These are phyloP conservation scores for Pseudochirops corinnae DNA, from an alignment of 2,797 vertebrate species.

Conservation along the genomic window DNA sequence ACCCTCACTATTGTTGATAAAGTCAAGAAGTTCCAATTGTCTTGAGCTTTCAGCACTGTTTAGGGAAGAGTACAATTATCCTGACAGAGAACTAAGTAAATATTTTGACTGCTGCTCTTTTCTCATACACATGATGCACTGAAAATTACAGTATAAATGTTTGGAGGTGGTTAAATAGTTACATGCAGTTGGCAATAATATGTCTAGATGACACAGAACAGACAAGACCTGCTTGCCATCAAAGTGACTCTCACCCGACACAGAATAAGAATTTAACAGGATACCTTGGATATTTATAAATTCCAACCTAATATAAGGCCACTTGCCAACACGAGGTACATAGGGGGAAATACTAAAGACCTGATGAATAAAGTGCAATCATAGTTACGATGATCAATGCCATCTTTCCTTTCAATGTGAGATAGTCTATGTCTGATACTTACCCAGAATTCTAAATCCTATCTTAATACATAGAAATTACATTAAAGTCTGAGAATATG, in stretches of 20 bases:
- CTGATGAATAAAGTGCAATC: background rate
- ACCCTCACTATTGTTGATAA: constrained; percentile 45
- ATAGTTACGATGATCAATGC: background rate
- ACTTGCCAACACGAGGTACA: background rate
- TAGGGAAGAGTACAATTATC: constrained; percentile 60
- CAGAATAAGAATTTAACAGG: constrained; percentile 53
- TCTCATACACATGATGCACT: constrained; percentile 38
- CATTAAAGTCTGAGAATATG: background rate
- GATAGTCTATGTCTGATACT: background rate
- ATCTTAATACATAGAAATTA: background rate
- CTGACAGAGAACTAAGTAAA: constrained; percentile 65
- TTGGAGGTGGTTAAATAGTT: constrained; percentile 68
- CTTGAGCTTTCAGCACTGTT: constrained; percentile 59
- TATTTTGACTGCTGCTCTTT: constrained; percentile 71
- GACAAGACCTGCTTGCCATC: constrained; percentile 64
- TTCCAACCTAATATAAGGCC: constrained; percentile 3
- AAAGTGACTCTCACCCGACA: constrained; percentile 60
- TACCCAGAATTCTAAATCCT: background rate
- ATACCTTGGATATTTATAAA: constrained; percentile 50
- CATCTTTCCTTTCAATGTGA: background rate
- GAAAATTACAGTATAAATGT: constrained; percentile 60
- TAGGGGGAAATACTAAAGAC: background rate
- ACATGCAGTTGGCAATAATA: constrained; percentile 59
- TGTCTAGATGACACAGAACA: constrained; percentile 61
- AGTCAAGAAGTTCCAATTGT: constrained; percentile 18